Evolutionary conservation across 1,140 invertebrate species (phyloP).

Genomic region (Cephus cinctus): DNA sequence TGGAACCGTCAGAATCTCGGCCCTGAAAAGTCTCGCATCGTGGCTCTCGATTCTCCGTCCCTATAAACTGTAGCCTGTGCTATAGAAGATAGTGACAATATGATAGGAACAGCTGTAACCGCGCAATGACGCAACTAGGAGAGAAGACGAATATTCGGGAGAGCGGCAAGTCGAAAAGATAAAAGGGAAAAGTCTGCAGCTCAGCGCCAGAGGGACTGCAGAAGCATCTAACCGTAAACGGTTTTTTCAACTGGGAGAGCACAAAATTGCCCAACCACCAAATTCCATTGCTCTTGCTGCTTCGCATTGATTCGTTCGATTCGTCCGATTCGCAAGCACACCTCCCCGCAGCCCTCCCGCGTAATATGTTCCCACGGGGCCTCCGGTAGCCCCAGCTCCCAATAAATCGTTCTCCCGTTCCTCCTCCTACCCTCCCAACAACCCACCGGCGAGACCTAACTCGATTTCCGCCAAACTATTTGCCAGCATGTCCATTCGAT

Average conservation of each 20-base stretch:
- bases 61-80: background rate
- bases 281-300: slow-evolving; percentile 37
- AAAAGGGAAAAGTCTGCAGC: background rate
- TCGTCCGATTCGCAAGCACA: background rate
- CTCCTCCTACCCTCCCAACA: slow-evolving; percentile 12
- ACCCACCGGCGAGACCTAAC: slow-evolving; percentile 10
- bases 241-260: slow-evolving; percentile 56
- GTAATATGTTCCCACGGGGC: slow-evolving; percentile 20
- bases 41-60: too few relatives aligned
- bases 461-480: slow-evolving; percentile 46
- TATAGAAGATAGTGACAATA: background rate
- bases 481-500: slow-evolving; percentile 36
- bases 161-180: background rate
- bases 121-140: background rate
- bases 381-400: slow-evolving; percentile 7
- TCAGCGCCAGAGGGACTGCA: slow-evolving; percentile 28
- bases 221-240: slow-evolving; percentile 55
- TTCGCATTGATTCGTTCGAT: slow-evolving; percentile 10
- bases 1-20: too few relatives aligned
- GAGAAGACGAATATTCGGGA: background rate
- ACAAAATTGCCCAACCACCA: slow-evolving; percentile 55
- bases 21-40: too few relatives aligned
- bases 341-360: too few relatives aligned
- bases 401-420: slow-evolving; percentile 6
- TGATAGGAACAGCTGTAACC: background rate